Base-by-base conservation (phyloP, 2,797 vertebrate genomes). In the Urosaurus nigricauda region DNA sequence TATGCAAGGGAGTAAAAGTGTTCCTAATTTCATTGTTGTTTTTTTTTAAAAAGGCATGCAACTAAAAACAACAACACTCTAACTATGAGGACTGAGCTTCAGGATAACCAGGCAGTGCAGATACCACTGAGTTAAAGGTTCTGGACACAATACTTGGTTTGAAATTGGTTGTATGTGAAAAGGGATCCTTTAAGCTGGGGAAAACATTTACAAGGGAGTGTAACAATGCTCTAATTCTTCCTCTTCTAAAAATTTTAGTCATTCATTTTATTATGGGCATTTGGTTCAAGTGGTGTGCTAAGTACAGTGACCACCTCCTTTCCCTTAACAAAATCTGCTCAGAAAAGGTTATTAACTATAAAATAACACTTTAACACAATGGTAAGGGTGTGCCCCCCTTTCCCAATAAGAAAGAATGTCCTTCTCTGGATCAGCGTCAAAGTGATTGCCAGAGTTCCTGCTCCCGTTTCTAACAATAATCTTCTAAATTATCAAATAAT, bases 1-100 rank as follows among this genome's bases (percentile, higher is more conserved):
- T 14, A 84, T 29, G 58, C 5, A 16, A 92, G 26, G 43, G 92
- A 90, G 35, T 35, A 37, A 79, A 13, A 5, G 17, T 58, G 53
- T 80, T 58, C 11, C 74, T 53, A 63, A 0, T 82, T 84, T 71
- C 82, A 91, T 43, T 79, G 2, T 81, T 43, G 43, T 56, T 71
- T 63, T 21, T 90, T 90, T 87, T 92, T 17, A 58, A 58, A 58
- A 58, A 58, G 56, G 17, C 56, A 58, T 58, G 56, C 56, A 58
- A 17, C 58, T 60, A 60, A 21, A 68, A 29, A 68, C 21, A 51
- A 68, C 29, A 85, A 88, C 63, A 75, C 51, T n/a, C 43, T n/a
- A 85, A 37, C 70, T 43, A 56, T 40, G 40, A 81, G 81, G 58
- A 40, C 37, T 7, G 32, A 63, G 32, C 32, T 74, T 63, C 43